Percentiles rank a stretch among this genome's conserved stretches.
Evolutionary conservation across 2,888 invertebrate species (phyloP).

Genomic region (Metalampra italica): DNA sequence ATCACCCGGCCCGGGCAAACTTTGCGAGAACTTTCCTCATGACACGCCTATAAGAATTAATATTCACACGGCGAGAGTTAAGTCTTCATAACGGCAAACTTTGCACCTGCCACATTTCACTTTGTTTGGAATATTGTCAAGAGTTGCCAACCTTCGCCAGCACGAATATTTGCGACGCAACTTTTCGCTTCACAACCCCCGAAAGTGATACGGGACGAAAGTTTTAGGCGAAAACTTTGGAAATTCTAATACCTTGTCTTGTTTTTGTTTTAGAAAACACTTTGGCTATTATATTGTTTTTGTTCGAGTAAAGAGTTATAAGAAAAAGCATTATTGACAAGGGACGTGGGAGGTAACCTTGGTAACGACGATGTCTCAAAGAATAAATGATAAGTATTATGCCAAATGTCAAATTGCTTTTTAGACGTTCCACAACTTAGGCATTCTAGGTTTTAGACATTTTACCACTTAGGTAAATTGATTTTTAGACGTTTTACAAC

Average conservation of each 20-base stretch:
- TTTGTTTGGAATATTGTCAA: constrained; percentile 34
- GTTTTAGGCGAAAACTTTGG: constrained; percentile 1
- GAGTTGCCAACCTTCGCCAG: constrained; percentile 22
- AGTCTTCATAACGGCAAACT: constrained; percentile 25
- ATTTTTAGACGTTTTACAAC: too few relatives aligned
- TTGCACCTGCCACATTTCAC: constrained; percentile 37
- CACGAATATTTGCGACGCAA: constrained; percentile 19
- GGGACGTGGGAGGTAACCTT: too few relatives aligned
- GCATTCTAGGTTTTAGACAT: too few relatives aligned
- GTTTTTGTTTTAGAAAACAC: constrained; percentile 4
- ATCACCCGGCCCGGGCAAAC: not conserved
- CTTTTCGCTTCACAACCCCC: constrained; percentile 8
- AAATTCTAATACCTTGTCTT: constrained; percentile 6
- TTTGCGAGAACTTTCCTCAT: not conserved
- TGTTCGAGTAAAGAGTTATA: too few relatives aligned
- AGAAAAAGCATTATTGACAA: too few relatives aligned
- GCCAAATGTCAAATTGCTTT: too few relatives aligned
- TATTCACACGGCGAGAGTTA: constrained; percentile 28
- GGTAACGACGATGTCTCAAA: too few relatives aligned
- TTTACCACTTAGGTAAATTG: too few relatives aligned
- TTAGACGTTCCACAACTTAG: too few relatives aligned
- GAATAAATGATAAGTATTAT: too few relatives aligned
- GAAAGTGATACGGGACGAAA: constrained; percentile 4
- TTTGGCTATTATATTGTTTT: not conserved
- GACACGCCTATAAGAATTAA: constrained; percentile 25